These are phyloP conservation scores for Stigmatopora nigra DNA, from an alignment of 2,113 vertebrate species.

Conservation along the genomic window DNA sequence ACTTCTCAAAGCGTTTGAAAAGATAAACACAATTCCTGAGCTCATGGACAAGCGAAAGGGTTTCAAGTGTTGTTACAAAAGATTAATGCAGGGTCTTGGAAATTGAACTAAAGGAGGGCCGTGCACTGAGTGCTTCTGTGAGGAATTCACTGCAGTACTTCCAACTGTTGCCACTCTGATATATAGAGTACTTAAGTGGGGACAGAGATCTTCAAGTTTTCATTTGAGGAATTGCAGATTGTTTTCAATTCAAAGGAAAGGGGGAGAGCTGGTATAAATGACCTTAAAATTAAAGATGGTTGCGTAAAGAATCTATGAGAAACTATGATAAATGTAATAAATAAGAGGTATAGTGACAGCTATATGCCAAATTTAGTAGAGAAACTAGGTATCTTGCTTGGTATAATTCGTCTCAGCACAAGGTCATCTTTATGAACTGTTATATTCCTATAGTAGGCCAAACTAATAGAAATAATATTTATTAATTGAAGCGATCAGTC, in stretches of 20 bases:
- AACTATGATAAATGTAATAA: too few species aligned
- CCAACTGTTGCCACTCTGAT: not conserved
- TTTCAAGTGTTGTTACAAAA: conserved; percentile 51
- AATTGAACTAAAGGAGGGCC: conserved; percentile 5
- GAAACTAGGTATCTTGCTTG: too few species aligned
- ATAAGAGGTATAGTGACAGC: too few species aligned
- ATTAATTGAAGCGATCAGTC: too few species aligned
- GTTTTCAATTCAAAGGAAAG: not conserved
- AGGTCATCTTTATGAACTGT: too few species aligned
- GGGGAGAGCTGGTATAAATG: too few species aligned
- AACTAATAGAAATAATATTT: too few species aligned
- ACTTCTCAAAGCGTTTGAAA: conserved; percentile 47
- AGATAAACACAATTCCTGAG: conserved; percentile 40
- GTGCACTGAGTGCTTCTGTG: not conserved
- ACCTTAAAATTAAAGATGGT: too few species aligned
- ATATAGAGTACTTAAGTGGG: not conserved
- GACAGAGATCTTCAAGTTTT: not conserved
- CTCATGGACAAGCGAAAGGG: conserved; percentile 6
- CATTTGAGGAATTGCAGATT: not conserved
- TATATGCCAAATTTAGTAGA: too few species aligned
- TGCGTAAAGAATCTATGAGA: too few species aligned
- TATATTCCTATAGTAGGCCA: too few species aligned
- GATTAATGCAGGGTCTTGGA: conserved; percentile 32
- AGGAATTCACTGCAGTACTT: not conserved
- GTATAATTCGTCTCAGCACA: too few species aligned